phyloP scores from a whole-genome alignment of 1,140 invertebrate genomes.

The Pogonomyrmex barbatus region DNA sequence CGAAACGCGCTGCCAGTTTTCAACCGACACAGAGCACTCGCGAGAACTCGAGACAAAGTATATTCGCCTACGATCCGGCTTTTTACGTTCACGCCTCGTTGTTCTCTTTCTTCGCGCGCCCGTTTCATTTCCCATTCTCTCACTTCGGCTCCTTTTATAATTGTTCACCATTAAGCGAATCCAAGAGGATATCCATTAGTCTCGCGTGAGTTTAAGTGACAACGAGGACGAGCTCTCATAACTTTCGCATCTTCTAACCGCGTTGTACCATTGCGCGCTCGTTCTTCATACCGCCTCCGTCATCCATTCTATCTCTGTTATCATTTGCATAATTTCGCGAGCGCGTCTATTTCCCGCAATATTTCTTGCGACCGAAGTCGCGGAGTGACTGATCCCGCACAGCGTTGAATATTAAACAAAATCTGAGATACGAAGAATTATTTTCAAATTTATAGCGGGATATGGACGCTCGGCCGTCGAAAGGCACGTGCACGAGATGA shows the following conservation, averaged over 20 bases:
- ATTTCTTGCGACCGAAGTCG: not conserved
- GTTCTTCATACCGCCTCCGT: not conserved
- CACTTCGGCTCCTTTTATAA: slow-evolving; percentile 70
- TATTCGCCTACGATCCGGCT: slow-evolving; percentile 62
- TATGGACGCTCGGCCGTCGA: not conserved
- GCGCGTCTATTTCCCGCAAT: slow-evolving; percentile 25
- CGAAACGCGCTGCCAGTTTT: slow-evolving; percentile 43
- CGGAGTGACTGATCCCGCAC: not conserved
- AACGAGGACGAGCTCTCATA: slow-evolving; percentile 60
- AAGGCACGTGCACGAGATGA: slow-evolving; percentile 11
- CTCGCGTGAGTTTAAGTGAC: slow-evolving; percentile 37
- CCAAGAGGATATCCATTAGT: slow-evolving; percentile 55
- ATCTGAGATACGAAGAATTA: slow-evolving; percentile 51
- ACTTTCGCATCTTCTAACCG: slow-evolving; percentile 68
- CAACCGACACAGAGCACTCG: not conserved
- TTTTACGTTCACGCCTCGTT: slow-evolving; percentile 36
- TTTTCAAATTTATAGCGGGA: slow-evolving; percentile 47
- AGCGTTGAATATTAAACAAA: not conserved
- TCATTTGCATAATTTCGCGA: slow-evolving; percentile 70
- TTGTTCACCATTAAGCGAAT: slow-evolving; percentile 76
- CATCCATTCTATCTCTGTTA: slow-evolving; percentile 26
- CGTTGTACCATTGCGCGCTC: slow-evolving; percentile 26
- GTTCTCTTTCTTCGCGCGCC: slow-evolving; percentile 42
- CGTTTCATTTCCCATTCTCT: slow-evolving; percentile 49
- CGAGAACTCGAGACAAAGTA: slow-evolving; percentile 62